phyloP scores from a whole-genome alignment of 2,888 invertebrate species.

The Drosophila mimetica region DNA sequence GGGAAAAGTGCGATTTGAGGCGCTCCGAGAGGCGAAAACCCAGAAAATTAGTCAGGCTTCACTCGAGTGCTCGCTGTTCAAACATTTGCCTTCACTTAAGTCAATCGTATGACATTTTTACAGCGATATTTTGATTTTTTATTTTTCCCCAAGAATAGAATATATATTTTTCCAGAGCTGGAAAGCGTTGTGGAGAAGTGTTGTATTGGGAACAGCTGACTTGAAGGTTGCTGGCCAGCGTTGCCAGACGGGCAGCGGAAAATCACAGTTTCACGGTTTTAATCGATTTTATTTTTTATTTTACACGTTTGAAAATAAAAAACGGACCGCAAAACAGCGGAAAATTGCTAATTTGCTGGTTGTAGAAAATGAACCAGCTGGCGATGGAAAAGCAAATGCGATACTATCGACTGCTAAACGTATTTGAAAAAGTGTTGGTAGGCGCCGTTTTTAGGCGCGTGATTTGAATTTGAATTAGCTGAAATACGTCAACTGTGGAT shows the following conservation, averaged over 20 bases:
- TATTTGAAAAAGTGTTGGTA: conserved; percentile 17
- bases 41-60: conserved; percentile 18
- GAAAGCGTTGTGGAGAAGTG: neutral
- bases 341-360: too few relatives aligned
- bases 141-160: conserved; percentile 6
- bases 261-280: too few relatives aligned
- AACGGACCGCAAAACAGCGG: too few relatives aligned
- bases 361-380: neutral
- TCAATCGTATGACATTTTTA: conserved; percentile 22
- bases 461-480: conserved; percentile 66
- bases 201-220: neutral
- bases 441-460: conserved; percentile 46
- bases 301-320: too few relatives aligned
- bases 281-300: too few relatives aligned
- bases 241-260: too few relatives aligned
- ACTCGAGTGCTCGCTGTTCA: conserved; percentile 11
- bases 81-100: conserved; percentile 31
- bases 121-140: conserved; percentile 8
- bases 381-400: neutral
- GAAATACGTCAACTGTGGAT: conserved; percentile 28
- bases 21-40: conserved; percentile 6
- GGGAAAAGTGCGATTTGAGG: conserved; percentile 20
- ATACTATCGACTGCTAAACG: conserved; percentile 15
- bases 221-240: too few relatives aligned
- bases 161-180: conserved; percentile 2